Base-by-base conservation (phyloP, 2,888 invertebrate species). In the Stenolophus ochropezus region DNA sequence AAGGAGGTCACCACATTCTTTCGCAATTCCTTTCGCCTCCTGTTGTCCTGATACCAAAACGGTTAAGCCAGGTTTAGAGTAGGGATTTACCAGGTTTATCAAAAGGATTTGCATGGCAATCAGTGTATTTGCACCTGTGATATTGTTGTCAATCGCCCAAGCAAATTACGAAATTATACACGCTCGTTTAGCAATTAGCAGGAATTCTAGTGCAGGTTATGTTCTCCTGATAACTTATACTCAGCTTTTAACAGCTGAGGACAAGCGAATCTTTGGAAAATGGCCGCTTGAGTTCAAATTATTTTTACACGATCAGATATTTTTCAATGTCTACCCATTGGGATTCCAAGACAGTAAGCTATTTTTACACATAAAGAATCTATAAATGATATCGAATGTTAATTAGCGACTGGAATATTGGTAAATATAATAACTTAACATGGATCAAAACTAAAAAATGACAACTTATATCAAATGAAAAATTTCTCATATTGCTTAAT, bases 221-320 rank as follows among this genome's bases (percentile, higher is more conserved):
- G 73, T 47, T 14, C 11, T 73, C 73, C 73, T 73, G 47, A 3
- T 18, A 18, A 0, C 2, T 73, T 47, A 49, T 2, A 47, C n/a
- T 21, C 73, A 47, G 14, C 33, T 73, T 47, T 47, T 73, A 47
- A 73, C 73, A 73, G 33, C 47, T 73, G 73, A 73, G 42, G 73
- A 73, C 73, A 23, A 56, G 5, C 8, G 20, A 56, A 20, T 18
- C 5, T n/a, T 51, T 11, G 4, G 33, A 42, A 42, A 42, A 3
- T 42, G 33, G 33, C 33, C 6, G 2, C 33, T 4, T 42, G 33
- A 42, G 33, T 42, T 11, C 2, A 6, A 11, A 42, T 42, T 42
- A 11, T 42, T 42, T 42, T 8, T 11, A 3, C 8, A 6, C n/a
- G n/a, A n/a, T n/a, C n/a, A n/a, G n/a, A n/a, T n/a, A n/a, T n/a